phyloP scores from a whole-genome alignment of 2,113 vertebrate genomes.

The Tragelaphus buxtoni region DNA sequence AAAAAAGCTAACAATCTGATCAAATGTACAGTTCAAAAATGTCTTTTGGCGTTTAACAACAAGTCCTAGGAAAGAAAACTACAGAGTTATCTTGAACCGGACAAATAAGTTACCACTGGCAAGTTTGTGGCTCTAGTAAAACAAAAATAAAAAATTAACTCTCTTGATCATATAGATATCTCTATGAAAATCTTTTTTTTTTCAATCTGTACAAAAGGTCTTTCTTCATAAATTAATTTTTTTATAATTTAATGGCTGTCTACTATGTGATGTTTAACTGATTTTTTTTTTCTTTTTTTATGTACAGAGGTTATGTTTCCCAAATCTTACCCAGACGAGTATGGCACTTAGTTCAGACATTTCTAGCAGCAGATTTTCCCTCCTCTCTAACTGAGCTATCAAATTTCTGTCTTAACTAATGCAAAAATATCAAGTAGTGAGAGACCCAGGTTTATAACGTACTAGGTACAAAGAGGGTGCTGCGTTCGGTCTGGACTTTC shows the following conservation, averaged over 20 bases:
- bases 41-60: slow-evolving; percentile 94
- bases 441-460: slow-evolving; percentile 78
- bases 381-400: slow-evolving; percentile 83
- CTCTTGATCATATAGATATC: slow-evolving; percentile 97
- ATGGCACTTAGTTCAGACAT: slow-evolving; percentile 97
- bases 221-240: slow-evolving; percentile 99
- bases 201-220: slow-evolving; percentile 99
- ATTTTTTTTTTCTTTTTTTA: slow-evolving; percentile 86
- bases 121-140: slow-evolving; percentile 95
- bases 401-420: slow-evolving; percentile 85
- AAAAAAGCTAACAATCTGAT: slow-evolving; percentile 97
- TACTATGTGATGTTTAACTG: slow-evolving; percentile 94
- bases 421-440: slow-evolving; percentile 88
- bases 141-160: slow-evolving; percentile 96
- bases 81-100: slow-evolving; percentile 94
- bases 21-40: slow-evolving; percentile 93
- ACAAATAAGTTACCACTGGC: slow-evolving; percentile 97
- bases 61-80: slow-evolving; percentile 93
- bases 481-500: slow-evolving; percentile 85
- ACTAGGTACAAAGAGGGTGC: slow-evolving; percentile 82
- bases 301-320: slow-evolving; percentile 92
- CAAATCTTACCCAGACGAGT: slow-evolving; percentile 93
- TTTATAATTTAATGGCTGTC: slow-evolving; percentile 99
- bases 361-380: slow-evolving; percentile 91
- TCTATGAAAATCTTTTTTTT: slow-evolving; percentile 97